Evolutionary conservation across 2,888 invertebrate species (phyloP).

Genomic region (Meloe dianella): DNA sequence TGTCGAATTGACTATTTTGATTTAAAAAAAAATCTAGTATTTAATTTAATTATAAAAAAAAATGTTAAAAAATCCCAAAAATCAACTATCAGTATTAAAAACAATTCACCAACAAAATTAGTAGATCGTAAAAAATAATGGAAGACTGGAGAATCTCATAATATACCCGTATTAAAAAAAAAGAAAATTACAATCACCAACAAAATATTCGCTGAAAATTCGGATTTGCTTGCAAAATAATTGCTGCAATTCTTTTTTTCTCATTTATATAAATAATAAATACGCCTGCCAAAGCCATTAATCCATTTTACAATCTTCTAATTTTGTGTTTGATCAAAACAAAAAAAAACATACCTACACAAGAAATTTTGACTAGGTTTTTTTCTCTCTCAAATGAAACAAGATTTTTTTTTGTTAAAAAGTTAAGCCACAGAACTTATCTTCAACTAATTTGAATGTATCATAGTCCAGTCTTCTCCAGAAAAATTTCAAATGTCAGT

Average conservation of each 20-base stretch:
- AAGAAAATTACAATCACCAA: not conserved
- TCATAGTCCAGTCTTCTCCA: constrained; percentile 60
- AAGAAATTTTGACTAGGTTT: constrained; percentile 34
- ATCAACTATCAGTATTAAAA: not conserved
- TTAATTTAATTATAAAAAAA: not conserved
- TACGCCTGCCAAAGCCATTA: not conserved
- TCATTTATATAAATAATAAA: not conserved
- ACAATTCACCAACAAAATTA: not conserved
- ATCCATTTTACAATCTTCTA: constrained; percentile 6
- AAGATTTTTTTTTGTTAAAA: constrained; percentile 45
- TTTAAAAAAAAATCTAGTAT: not conserved
- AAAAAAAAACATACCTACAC: constrained; percentile 22
- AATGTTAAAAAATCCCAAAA: not conserved
- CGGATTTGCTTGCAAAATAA: not conserved
- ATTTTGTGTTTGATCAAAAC: not conserved
- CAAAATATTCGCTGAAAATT: too few species aligned
- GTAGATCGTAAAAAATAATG: not conserved
- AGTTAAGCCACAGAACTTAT: constrained; percentile 60
- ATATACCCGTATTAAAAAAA: constrained; percentile 1
- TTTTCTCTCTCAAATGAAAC: not conserved
- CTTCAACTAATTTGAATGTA: constrained; percentile 60
- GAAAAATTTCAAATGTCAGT: constrained; percentile 61
- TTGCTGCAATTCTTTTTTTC: not conserved
- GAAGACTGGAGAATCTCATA: constrained; percentile 1
- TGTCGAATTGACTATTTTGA: constrained; percentile 18